phyloP scores from a whole-genome alignment of 2,113 vertebrate genomes.

The Mormyrus lacerda region DNA sequence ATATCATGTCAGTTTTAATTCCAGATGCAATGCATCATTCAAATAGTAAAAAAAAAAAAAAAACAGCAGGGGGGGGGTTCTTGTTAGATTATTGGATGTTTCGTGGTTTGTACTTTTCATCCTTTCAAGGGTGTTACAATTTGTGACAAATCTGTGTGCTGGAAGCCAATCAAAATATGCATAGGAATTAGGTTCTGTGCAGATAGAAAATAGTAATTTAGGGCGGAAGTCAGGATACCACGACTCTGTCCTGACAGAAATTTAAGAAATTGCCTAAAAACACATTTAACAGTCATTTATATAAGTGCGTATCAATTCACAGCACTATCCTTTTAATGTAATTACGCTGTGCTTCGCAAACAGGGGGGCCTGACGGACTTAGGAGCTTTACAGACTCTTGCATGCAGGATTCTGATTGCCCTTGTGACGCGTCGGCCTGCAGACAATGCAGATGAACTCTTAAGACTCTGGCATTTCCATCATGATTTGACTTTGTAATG shows the following conservation, averaged over 20 bases:
- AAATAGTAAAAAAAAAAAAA: neutral
- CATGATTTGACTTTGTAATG: neutral
- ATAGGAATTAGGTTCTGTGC: neutral
- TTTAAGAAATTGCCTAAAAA: neutral
- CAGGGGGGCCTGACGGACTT: neutral
- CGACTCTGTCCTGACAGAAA: neutral
- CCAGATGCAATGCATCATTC: neutral
- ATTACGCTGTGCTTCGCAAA: neutral
- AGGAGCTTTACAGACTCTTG: neutral
- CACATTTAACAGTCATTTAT: neutral
- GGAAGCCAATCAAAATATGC: neutral
- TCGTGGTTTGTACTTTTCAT: neutral
- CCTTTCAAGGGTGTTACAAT: neutral
- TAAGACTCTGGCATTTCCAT: neutral
- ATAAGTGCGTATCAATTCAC: neutral
- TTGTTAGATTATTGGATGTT: neutral
- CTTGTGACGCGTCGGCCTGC: neutral
- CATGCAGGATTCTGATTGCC: neutral
- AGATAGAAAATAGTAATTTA: neutral
- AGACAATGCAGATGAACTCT: neutral
- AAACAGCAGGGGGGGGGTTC: neutral
- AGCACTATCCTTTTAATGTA: neutral
- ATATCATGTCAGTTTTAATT: conserved; percentile 8
- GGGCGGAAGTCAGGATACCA: neutral
- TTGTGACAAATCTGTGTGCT: neutral